These are phyloP conservation scores for Drosophila sproati DNA, from an alignment of 1,140 invertebrate species.

Conservation along the genomic window DNA sequence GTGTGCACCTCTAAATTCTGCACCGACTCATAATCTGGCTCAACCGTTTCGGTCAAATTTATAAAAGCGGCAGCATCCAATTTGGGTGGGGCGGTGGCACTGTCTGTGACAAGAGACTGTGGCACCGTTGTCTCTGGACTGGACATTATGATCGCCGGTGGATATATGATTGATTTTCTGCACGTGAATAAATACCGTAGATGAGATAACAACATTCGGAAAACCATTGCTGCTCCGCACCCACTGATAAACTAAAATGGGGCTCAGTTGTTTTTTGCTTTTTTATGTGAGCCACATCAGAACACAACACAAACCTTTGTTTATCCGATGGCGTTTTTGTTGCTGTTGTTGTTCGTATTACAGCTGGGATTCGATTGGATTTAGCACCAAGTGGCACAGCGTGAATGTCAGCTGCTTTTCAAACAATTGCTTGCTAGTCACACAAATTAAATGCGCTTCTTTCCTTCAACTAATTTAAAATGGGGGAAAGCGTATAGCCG, in stretches of 20 bases:
- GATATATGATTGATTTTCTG: conserved; percentile 6
- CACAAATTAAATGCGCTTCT: background rate
- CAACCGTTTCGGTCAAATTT: background rate
- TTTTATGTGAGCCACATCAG: background rate
- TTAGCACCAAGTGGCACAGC: background rate
- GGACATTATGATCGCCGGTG: background rate
- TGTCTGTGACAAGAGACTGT: background rate
- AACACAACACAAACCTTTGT: background rate
- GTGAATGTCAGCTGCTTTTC: conserved; percentile 30
- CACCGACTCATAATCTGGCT: background rate
- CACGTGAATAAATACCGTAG: conserved; percentile 53
- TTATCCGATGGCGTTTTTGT: background rate
- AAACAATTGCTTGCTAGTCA: conserved; percentile 3
- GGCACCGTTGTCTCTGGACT: background rate
- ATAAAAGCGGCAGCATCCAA: background rate
- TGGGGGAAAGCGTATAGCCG: no score
- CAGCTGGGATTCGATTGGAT: conserved; percentile 7
- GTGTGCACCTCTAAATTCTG: background rate
- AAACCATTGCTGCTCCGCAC: conserved; percentile 24
- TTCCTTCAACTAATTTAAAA: no score
- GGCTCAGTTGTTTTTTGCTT: conserved; percentile 14
- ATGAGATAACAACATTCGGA: conserved; percentile 46
- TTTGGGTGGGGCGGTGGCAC: background rate
- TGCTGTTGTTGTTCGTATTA: conserved; percentile 5
- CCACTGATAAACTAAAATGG: conserved; percentile 8